Evolutionary conservation across 2,888 invertebrate genomes (phyloP).

Genomic region (Pyralis farinalis): DNA sequence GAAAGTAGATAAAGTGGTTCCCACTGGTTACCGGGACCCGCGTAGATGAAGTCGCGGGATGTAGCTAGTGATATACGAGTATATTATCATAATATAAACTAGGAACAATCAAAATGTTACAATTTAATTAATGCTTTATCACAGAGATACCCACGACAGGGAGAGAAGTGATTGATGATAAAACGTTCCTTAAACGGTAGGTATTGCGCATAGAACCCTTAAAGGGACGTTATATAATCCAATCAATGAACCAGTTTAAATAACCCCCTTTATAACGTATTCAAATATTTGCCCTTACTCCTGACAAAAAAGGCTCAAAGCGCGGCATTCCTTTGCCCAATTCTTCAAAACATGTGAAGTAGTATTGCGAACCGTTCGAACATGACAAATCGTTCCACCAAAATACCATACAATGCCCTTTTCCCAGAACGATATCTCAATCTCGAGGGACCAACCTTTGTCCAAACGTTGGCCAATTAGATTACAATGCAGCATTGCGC

Average conservation of each 20-base stretch:
- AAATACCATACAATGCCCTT: conserved; percentile 31
- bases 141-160: no score
- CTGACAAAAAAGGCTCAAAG: conserved; percentile 10
- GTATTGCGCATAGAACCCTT: no score
- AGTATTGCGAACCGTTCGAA: conserved; percentile 23
- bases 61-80: no score
- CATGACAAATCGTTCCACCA: conserved; percentile 29
- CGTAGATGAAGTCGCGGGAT: no score
- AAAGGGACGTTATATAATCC: no score
- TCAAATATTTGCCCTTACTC: background rate
- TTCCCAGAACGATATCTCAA: conserved; percentile 42
- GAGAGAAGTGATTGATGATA: no score
- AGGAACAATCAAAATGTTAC: no score
- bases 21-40: no score
- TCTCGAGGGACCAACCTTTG: conserved; percentile 34
- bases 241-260: conserved; percentile 12
- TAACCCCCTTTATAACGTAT: conserved; percentile 8
- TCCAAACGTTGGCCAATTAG: conserved; percentile 46
- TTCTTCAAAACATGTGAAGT: conserved; percentile 18
- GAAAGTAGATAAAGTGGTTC: no score
- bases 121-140: no score
- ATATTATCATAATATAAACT: no score
- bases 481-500: conserved; percentile 42
- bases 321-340: conserved; percentile 17
- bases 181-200: no score